Conservation (phyloP, 2,113 vertebrate genomes). For the Oryctolagus cuniculus region mOryCun1.1 NC_091436.1:14302001-14302500, state of each 20-base stretch:
- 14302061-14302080: constrained; percentile 26
- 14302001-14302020: neutral
- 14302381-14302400: neutral
- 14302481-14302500: neutral
- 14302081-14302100: constrained; percentile 12
- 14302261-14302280: neutral
- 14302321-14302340: constrained; percentile 16
- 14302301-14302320: constrained; percentile 51
- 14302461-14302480: constrained; percentile 50
- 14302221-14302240: neutral
- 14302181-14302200: constrained; percentile 14
- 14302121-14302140: constrained; percentile 33
- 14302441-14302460: neutral
- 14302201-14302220: neutral
- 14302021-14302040: neutral
- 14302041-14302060: neutral
- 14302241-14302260: constrained; percentile 20
- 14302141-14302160: constrained; percentile 42
- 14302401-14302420: constrained; percentile 1
- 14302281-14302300: neutral
- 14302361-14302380: constrained; percentile 24
- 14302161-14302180: neutral
- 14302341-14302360: neutral
- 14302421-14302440: constrained; percentile 35
- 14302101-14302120: constrained; percentile 30